Evolutionary conservation across 2,888 invertebrate species (phyloP), one percentile per base, ranked within the genome.

Genomic region (Lasioglossum pauxillum): DNA sequence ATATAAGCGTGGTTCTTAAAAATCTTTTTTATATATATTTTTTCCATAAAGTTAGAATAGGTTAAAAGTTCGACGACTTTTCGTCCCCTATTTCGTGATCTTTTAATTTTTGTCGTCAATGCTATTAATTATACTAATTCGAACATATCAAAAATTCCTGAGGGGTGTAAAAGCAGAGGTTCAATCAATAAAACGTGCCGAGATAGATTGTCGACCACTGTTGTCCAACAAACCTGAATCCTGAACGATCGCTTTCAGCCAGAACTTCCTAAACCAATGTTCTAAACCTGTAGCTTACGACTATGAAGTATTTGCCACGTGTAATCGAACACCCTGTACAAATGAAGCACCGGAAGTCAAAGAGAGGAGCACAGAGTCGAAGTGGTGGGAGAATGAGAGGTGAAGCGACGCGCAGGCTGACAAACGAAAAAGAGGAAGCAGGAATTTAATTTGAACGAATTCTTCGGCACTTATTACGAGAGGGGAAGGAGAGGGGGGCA

Each of bases 391-490:
- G 53, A 53, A 49, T 2, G 49, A 67, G 35, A 10, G 38, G 69
- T 27, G 53, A 69, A 49, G 31, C 8, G 49, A 8, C 7, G n/a
- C 8, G 67, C 38, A 46, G 71, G 49, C 64, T 35, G 85, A 85
- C 83, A 82, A 85, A 85, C 82, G 90, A 89, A 88, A 90, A 85
- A 84, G 85, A 69, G 80, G 84, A 83, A 82, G 80, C 78, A 80
- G 91, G 93, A 94, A 94, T 94, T 93, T 93, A 91, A 94, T 93
- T 94, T 93, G 91, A 90, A 86, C 87, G 90, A 92, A 94, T 93
- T 93, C 93, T 92, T 92, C 88, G 88, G 88, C 89, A 90, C 92
- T 94, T 93, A 93, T 94, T 94, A 93, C 92, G 64, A 64, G 27
- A 1, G 10, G 57, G 53, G 87, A 12, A 78, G 75, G 80, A 27